phyloP scores from a whole-genome alignment of 2,113 vertebrate species.

The Tragelaphus strepsiceros region DNA sequence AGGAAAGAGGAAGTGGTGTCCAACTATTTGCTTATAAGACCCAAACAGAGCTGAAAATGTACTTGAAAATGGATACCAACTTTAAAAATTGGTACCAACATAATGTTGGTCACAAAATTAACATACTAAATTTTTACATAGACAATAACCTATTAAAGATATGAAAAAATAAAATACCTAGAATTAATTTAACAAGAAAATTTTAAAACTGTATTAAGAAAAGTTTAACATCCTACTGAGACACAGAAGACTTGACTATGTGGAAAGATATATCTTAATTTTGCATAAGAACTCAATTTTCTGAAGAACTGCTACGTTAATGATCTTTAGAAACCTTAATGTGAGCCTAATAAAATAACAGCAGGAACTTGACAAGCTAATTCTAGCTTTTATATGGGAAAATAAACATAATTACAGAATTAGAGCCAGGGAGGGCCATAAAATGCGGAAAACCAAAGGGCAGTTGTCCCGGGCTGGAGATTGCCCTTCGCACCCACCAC shows the following conservation, averaged over 20 bases:
- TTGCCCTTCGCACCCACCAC: too few relatives aligned
- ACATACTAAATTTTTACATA: background rate
- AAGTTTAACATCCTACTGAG: background rate
- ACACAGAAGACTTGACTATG: background rate
- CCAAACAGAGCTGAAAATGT: too few relatives aligned
- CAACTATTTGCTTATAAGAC: background rate
- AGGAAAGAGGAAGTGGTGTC: fast-evolving
- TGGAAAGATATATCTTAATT: background rate
- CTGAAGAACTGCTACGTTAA: background rate
- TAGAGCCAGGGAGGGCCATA: too few relatives aligned
- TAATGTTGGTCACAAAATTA: background rate
- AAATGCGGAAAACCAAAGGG: background rate
- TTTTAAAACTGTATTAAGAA: background rate
- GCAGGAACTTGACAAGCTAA: background rate
- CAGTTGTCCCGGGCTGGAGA: background rate
- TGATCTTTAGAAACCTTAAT: background rate
- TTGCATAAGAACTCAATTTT: background rate
- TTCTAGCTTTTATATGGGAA: background rate
- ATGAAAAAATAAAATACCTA: background rate
- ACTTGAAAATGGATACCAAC: background rate
- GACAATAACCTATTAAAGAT: background rate
- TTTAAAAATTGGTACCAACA: background rate
- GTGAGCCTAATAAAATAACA: background rate
- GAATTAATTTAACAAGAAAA: background rate
- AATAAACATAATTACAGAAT: background rate